phyloP scores from a whole-genome alignment of 2,113 vertebrate genomes.

The Sakesphorus luctuosus region DNA sequence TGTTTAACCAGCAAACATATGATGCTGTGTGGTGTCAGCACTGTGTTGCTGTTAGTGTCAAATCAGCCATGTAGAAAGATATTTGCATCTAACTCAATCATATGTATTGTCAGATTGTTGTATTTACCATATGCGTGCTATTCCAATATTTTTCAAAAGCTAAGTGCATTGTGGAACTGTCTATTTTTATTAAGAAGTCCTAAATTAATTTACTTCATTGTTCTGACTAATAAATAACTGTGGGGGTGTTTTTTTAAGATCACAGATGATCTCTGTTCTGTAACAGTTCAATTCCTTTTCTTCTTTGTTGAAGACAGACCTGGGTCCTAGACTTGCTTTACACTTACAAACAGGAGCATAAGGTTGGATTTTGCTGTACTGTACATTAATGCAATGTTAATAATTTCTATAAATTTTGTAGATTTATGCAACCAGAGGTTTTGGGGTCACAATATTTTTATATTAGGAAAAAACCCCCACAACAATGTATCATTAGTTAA shows the following conservation, averaged over 20 bases:
- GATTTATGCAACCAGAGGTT: neutral
- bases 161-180: conserved; percentile 2
- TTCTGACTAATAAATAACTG: neutral
- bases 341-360: neutral
- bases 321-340: neutral
- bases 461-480: neutral
- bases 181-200: conserved; percentile 20
- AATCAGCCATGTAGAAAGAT: conserved; percentile 24
- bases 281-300: neutral
- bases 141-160: neutral
- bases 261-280: neutral
- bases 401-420: neutral
- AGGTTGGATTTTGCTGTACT: neutral
- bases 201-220: conserved; percentile 17
- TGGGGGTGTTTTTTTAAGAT: neutral
- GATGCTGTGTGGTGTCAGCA: neutral
- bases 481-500: neutral
- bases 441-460: neutral
- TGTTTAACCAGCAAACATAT: conserved; percentile 38
- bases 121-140: neutral
- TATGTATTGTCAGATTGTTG: conserved; percentile 17
- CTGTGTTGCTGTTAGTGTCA: neutral
- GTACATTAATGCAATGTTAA: neutral
- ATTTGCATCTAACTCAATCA: neutral
- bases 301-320: neutral